Evolutionary conservation across 2,797 vertebrate genomes (phyloP).

Genomic region (Girardinus metallicus): DNA sequence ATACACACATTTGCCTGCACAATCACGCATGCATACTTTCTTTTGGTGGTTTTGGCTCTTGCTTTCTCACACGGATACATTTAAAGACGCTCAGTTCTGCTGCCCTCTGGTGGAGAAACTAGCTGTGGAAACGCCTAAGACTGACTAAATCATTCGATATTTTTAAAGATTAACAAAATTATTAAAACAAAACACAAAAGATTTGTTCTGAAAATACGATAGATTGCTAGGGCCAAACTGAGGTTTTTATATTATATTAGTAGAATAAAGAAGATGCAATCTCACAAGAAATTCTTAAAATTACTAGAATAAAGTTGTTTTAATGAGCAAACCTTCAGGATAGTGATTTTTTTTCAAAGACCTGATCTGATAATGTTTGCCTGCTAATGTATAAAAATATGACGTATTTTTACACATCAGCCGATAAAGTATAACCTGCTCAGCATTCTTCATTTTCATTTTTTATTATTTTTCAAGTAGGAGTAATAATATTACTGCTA

Average conservation of each 20-base stretch:
- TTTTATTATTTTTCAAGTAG: background rate
- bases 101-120: constrained; percentile 42
- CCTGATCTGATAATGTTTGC: background rate
- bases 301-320: no score
- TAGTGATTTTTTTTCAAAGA: background rate
- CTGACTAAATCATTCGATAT: background rate
- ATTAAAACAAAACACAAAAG: background rate
- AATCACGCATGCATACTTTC: constrained; percentile 51
- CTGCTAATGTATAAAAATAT: background rate
- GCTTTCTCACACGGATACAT: constrained; percentile 8
- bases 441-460: background rate
- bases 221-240: background rate
- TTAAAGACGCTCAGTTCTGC: constrained; percentile 19
- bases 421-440: background rate
- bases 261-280: no score
- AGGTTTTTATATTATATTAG: background rate
- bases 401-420: no score
- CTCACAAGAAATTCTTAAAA: no score
- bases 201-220: background rate
- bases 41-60: constrained; percentile 32
- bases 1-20: constrained; percentile 61
- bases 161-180: background rate
- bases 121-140: background rate
- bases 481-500: no score
- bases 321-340: no score